Percentiles rank a stretch among this genome's conserved stretches.
Evolutionary conservation across 35 echinoderm and acorn worm genomes (phyloP).

Genomic region (Acanthaster planci): DNA sequence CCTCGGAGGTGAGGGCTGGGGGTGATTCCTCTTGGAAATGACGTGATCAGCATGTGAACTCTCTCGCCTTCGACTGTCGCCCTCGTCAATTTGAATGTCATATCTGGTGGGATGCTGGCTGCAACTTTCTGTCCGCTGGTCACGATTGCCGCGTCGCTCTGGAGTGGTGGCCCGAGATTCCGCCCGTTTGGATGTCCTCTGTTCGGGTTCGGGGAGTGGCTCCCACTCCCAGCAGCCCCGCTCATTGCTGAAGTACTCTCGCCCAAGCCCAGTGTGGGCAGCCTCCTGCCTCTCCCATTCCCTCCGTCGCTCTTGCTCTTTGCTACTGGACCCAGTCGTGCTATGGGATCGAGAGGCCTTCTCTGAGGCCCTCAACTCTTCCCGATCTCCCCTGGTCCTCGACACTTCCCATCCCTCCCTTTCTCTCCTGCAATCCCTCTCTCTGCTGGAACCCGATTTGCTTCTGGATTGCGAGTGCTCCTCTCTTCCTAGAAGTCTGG

Average conservation of each 20-base stretch:
- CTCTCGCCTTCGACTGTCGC: not conserved
- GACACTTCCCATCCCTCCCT: not conserved
- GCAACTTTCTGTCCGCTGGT: not conserved
- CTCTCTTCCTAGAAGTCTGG: not conserved
- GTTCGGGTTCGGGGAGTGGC: not conserved
- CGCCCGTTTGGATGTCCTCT: not conserved
- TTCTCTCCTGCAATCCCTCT: not conserved
- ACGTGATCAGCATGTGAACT: not conserved
- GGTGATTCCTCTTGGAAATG: not conserved
- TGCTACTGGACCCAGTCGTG: constrained; percentile 8
- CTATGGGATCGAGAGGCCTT: not conserved
- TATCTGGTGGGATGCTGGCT: not conserved
- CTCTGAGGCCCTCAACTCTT: not conserved
- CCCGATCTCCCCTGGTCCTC: not conserved
- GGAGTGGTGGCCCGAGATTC: not conserved
- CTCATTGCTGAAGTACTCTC: constrained; percentile 14
- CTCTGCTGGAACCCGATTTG: not conserved
- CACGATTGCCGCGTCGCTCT: not conserved
- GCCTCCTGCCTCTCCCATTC: not conserved
- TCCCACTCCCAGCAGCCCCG: constrained; percentile 15
- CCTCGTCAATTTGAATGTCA: not conserved
- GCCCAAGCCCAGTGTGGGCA: not conserved
- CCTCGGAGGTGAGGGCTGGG: not conserved
- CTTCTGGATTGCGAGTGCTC: not conserved
- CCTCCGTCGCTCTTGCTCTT: not conserved